Evolutionary conservation across 1,140 invertebrate species (phyloP).

Genomic region (Ceratina japonica): DNA sequence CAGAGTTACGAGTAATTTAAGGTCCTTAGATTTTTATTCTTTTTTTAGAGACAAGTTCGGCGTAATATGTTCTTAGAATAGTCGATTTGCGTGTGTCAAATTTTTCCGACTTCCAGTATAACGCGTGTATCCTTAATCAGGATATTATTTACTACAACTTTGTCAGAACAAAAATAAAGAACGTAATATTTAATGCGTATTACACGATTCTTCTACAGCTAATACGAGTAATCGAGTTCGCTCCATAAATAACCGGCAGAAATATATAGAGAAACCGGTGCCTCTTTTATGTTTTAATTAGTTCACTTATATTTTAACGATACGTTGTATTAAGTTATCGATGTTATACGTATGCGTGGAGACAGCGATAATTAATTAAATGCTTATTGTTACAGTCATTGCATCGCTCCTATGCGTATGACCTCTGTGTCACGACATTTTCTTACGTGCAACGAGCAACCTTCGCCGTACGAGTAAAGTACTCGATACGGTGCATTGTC

Average conservation of each 20-base stretch:
- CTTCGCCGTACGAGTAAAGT: slow-evolving; percentile 41
- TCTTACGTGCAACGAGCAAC: slow-evolving; percentile 29
- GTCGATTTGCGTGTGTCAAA: not conserved
- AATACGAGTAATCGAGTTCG: too few relatives aligned
- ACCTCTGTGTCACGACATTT: slow-evolving; percentile 52
- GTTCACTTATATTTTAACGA: too few relatives aligned
- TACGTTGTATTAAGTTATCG: slow-evolving; percentile 8
- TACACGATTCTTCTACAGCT: slow-evolving; percentile 18
- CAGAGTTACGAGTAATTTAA: slow-evolving; percentile 13
- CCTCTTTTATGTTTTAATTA: not conserved
- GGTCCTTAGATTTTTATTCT: not conserved
- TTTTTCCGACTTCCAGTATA: slow-evolving; percentile 19
- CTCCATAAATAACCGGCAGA: not conserved
- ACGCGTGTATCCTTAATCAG: slow-evolving; percentile 21
- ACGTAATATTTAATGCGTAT: slow-evolving; percentile 34
- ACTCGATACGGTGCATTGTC: slow-evolving; percentile 37
- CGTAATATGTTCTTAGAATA: slow-evolving; percentile 7
- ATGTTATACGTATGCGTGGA: not conserved
- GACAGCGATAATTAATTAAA: slow-evolving; percentile 41
- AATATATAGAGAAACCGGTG: not conserved
- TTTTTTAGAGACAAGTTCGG: not conserved
- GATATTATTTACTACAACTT: slow-evolving; percentile 27
- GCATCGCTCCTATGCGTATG: slow-evolving; percentile 30
- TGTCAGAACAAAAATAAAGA: slow-evolving; percentile 47
- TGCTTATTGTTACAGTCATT: slow-evolving; percentile 39